phyloP scores from a whole-genome alignment of 2,888 invertebrate genomes.

The Caenorhabditis afra region DNA sequence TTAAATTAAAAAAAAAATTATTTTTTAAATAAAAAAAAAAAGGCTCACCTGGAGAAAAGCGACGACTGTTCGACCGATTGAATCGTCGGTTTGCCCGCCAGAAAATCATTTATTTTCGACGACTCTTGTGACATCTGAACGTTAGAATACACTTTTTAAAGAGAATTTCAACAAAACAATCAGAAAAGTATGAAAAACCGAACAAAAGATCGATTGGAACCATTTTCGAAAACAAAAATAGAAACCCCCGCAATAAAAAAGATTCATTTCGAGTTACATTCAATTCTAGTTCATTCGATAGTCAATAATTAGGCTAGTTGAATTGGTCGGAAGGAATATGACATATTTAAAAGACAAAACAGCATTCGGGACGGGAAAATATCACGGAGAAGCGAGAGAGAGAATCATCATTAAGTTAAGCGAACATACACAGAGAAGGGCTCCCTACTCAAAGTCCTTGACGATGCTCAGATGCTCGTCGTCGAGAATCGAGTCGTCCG shows the following conservation, averaged over 20 bases:
- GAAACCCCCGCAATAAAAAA: no score
- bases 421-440: no score
- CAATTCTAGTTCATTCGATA: no score
- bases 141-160: background rate
- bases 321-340: no score
- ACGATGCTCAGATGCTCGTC: slow-evolving; percentile 19
- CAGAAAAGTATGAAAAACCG: background rate
- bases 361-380: no score
- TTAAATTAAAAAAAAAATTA: background rate
- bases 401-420: no score
- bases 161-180: background rate
- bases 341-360: no score
- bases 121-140: slow-evolving; percentile 43
- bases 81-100: slow-evolving; percentile 50
- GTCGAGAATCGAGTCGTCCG: slow-evolving; percentile 6
- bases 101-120: slow-evolving; percentile 18
- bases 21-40: background rate
- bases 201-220: slow-evolving; percentile 1
- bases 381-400: no score
- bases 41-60: slow-evolving; percentile 28
- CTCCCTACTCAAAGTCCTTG: slow-evolving; percentile 8
- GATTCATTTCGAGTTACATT: no score
- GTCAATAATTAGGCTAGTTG: background rate
- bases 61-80: slow-evolving; percentile 36
- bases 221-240: no score